Base-by-base conservation (phyloP, 2,113 vertebrate genomes). In the Phasianus colchicus region DNA sequence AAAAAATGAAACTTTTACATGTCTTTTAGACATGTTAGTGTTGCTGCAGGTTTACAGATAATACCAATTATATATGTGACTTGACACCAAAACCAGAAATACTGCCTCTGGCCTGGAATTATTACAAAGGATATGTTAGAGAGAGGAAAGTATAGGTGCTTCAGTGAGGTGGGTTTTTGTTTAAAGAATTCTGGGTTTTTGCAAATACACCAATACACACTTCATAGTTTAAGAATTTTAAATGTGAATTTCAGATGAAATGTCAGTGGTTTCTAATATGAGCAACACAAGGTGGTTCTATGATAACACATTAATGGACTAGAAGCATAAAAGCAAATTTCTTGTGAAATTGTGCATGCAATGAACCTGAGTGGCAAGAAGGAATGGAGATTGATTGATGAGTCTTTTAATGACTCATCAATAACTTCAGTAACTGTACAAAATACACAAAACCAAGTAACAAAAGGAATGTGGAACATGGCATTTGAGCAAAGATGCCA, bases 251-350 rank as follows among this genome's bases (percentile, higher is more conserved):
- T 88, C 32, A 74, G 32, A 40, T 67, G 15, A 69, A 57, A 71
- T 86, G 29, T 81, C 83, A 83, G 43, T 60, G 71, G 32, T n/a
- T 90, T 91, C 86, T 90, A 78, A 83, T 43, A 43, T 83, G 88
- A 86, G 70, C 65, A 74, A 58, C 25, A 34, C 11, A 75, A 73
- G 32, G 50, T 61, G 72, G 52, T 55, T 90, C 20, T 81, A 88
- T 94, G 76, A 45, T 80, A n/a, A 42, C 74, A 2, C 76, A 18
- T 70, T 86, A 71, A 60, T 65, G 32, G 55, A 55, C 25, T 88
- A 45, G 12, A 71, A 86, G 24, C 60, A 81, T 38, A 88, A 93
- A 95, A 91, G 66, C 65, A 90, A 95, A 86, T 45, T 16, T 89
- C 8, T 36, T 64, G 19, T 93, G 42, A 77, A 74, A 34, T 70